Evolutionary conservation across 2,888 invertebrate genomes (phyloP), one percentile per base, ranked within the genome.

Genomic region (Leptinotarsa peninsularis): DNA sequence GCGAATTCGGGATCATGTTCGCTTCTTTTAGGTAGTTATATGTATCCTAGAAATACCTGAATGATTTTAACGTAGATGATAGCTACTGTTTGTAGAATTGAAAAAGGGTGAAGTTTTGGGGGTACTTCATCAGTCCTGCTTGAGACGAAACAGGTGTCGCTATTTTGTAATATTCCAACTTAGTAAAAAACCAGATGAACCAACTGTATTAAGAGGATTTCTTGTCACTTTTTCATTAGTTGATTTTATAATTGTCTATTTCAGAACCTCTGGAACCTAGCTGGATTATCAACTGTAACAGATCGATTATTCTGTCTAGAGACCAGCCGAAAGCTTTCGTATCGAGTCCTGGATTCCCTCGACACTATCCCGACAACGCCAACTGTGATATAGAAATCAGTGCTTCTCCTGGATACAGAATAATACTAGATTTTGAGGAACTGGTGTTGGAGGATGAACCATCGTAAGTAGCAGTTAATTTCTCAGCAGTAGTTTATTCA

Each of bases 271-370:
- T 88, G 60, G 88, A 89, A 70, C 89, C 89, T 71, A 87, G 84
- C 75, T 89, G 89, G 89, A 83, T 87, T 10, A 86, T 88, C 58
- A 90, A 91, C 79, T 95, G 95, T 89, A 94, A 94, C 88, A 91
- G 92, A 84, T 92, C 93, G 0, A 90, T 95, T 10, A 85, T 90
- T 21, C 88, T 95, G 81, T 91, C 92, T 5, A 91, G 91, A 82
- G 91, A 92, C 78, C 92, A 92, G 85, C 92, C 93, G 0, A 90
- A 92, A 81, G 91, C 92, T 0, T 90, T 91, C 0, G 89, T 95
- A n/a, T 92, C 93, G 69, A 95, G 95, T 85, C 96, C 96, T 3
- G 93, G 93, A 56, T 96, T 94, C 87, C 96, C 96, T 0, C 90
- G 92, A 18, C 91, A 92, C 21, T 96, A 96, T 89, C 94, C 93